Percentiles rank a stretch among this genome's conserved stretches.
Conservation (phyloP, 2,113 vertebrate genomes). For the Mobula hypostoma region DNA sequence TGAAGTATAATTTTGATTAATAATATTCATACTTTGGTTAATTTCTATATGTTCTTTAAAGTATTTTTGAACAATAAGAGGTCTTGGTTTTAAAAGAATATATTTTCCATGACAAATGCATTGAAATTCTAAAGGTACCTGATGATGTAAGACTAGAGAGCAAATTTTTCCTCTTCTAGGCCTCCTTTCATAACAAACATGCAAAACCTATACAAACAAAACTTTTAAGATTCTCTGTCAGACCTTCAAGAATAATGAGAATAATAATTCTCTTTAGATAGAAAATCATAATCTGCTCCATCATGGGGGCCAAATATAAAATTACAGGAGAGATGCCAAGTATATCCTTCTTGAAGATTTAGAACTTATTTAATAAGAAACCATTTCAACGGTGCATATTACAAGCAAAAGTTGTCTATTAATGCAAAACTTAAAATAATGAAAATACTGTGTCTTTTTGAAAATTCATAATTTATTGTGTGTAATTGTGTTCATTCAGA, state of each 20-base stretch:
- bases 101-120: background rate
- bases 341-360: background rate
- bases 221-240: too few species aligned
- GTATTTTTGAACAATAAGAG: background rate
- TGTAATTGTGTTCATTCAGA: conserved; percentile 9
- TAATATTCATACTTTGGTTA: too few species aligned
- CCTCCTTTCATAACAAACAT: background rate
- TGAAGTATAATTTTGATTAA: background rate
- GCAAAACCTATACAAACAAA: background rate
- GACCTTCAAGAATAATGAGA: background rate
- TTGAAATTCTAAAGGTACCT: too few species aligned
- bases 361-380: background rate
- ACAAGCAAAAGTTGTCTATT: background rate
- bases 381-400: background rate
- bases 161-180: background rate
- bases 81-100: background rate
- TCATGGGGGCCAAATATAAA: background rate
- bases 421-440: background rate
- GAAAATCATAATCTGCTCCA: background rate
- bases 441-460: background rate
- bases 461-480: conserved; percentile 28
- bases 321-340: background rate
- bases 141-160: background rate
- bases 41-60: too few species aligned
- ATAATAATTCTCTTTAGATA: background rate